Base-by-base conservation (phyloP, 2,888 invertebrate species). In the Ichneumon xanthorius region DNA sequence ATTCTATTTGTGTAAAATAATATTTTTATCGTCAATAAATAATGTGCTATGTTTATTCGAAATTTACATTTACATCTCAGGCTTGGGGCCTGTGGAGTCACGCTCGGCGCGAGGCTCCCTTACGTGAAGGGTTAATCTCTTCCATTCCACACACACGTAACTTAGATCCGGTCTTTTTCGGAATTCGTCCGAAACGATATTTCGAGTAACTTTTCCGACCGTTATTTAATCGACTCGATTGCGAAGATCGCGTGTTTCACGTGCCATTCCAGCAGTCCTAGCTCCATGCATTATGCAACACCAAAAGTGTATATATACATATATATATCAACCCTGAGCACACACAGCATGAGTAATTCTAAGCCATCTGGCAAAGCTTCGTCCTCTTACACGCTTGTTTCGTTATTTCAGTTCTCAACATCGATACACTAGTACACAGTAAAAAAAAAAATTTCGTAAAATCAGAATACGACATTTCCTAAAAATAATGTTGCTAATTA, bases 321-420 rank as follows among this genome's bases (percentile, higher is more conserved):
- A 48, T 50, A 65, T 80, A n/a, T 80, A 9, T 30, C 37, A 76
- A 80, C 50, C 67, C 80, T 26, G 72, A 67, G 77, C 30, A 45
- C 30, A 55, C 30, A 55, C 30, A 72, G 84, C 80, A 84, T 68
- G 84, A 72, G 45, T 77, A 26, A 84, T 45, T 37, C 19, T 53
- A 45, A 73, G 73, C 45, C 26, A 45, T 73, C 50, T 53, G 50
- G 70, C 37, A 71, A 77, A 72, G 84, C 76, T 84, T 84, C 71
- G 71, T 77, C 71, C 67, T 9, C 65, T 77, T 81, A 77, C 65
- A 84, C 81, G 80, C 80, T 81, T 68, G 73, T 84, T 72, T 58
- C 67, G 61, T 50, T 68, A 80, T 65, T 71, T 26, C 22, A 68
- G 30, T 75, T 45, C 53, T 26, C 53, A 26, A 83, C 68, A 53